Evolutionary conservation across 2,888 invertebrate genomes (phyloP).

Genomic region (Apodemia duryi): DNA sequence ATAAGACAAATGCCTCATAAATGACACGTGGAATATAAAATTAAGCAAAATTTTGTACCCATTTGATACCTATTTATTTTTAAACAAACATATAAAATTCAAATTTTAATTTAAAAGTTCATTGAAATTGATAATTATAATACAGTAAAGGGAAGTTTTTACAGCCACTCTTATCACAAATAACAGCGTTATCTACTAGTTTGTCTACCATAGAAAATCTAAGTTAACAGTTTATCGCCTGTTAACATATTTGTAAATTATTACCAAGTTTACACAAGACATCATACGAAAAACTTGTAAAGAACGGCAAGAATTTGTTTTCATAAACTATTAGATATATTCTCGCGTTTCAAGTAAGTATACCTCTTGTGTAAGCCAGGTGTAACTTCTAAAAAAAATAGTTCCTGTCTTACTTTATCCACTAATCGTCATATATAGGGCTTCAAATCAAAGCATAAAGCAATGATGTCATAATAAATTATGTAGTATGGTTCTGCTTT

Average conservation of each 20-base stretch:
- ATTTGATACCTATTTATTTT: slow-evolving; percentile 55
- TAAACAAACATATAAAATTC: slow-evolving; percentile 27
- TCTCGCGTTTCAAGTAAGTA: not conserved
- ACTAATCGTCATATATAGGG: slow-evolving; percentile 50
- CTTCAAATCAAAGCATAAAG: slow-evolving; percentile 22
- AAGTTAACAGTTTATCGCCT: slow-evolving; percentile 66
- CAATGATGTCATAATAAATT: slow-evolving; percentile 19
- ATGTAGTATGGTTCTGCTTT: slow-evolving; percentile 3
- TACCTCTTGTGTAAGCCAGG: not conserved
- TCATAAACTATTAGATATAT: not conserved
- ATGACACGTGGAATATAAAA: slow-evolving; percentile 50
- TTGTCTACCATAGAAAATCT: slow-evolving; percentile 76
- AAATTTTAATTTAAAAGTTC: slow-evolving; percentile 20
- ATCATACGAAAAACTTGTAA: not conserved
- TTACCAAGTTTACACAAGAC: not conserved
- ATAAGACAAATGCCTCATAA: slow-evolving; percentile 56
- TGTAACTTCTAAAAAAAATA: slow-evolving; percentile 59
- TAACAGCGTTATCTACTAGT: slow-evolving; percentile 66
- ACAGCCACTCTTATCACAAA: slow-evolving; percentile 79
- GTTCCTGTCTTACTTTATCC: slow-evolving; percentile 47
- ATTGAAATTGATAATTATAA: slow-evolving; percentile 26
- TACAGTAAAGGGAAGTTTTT: slow-evolving; percentile 59
- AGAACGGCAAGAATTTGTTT: slow-evolving; percentile 4
- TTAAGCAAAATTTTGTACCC: slow-evolving; percentile 55
- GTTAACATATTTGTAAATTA: slow-evolving; percentile 62